Conservation (phyloP, 2,888 invertebrate genomes). For the Spilosoma lubricipeda region DNA sequence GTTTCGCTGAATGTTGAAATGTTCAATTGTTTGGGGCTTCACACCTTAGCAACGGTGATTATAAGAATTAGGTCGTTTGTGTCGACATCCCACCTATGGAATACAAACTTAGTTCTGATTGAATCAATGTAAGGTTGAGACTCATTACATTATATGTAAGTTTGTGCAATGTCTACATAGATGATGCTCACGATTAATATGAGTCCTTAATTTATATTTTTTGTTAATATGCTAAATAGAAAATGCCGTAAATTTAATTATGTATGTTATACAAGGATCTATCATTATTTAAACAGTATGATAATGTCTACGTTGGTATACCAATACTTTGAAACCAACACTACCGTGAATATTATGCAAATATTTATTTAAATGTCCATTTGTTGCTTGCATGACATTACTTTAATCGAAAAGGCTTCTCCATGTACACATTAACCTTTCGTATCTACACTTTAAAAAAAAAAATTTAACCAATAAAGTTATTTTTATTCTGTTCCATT, state of each 20-base stretch:
- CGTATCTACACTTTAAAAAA: too few species aligned
- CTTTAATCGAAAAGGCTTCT: too few species aligned
- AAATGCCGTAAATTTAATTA: not conserved
- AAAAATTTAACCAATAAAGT: not conserved
- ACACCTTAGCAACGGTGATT: conserved; percentile 58
- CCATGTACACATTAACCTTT: too few species aligned
- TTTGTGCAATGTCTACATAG: not conserved
- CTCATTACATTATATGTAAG: not conserved
- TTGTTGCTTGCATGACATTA: too few species aligned
- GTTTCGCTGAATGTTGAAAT: conserved; percentile 47
- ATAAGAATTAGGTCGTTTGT: conserved; percentile 49
- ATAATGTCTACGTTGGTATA: not conserved
- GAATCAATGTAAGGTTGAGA: not conserved
- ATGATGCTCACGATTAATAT: not conserved
- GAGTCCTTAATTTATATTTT: not conserved
- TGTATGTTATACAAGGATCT: not conserved
- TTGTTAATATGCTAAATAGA: not conserved
- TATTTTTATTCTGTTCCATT: not conserved
- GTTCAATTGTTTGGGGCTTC: conserved; percentile 56
- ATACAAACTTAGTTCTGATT: not conserved
- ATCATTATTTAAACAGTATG: not conserved
- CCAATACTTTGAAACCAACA: not conserved
- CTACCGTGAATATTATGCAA: not conserved
- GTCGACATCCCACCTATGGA: not conserved
- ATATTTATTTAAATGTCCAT: too few species aligned